Evolutionary conservation across 2,113 vertebrate species (phyloP), one percentile per base, ranked within the genome.

Genomic region (Piliocolobus tephrosceles): DNA sequence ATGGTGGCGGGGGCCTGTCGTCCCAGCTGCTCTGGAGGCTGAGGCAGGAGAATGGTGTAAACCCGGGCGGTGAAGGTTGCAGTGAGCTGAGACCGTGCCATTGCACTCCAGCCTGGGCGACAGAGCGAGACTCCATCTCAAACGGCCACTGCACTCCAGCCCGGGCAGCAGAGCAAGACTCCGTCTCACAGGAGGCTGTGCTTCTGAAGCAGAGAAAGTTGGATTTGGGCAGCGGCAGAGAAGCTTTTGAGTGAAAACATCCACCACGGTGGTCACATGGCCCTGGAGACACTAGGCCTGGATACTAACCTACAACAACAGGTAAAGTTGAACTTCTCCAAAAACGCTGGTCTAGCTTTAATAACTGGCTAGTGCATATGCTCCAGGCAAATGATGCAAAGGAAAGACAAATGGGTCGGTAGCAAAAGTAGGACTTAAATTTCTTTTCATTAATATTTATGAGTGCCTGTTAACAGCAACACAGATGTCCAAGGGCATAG

Each of bases 381-480:
- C 92, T 96, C 68, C 75, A 17, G 47, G 92, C 75, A 94, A 89
- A 61, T 45, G 58, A 52, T 43, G 66, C 64, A 58, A 91, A 92
- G 81, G 47, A 79, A 83, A 93, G 61, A 76, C 81, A 96, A 92
- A 83, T 96, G 90, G 94, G 90, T 96, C 95, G 88, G 68, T 18
- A 30, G 92, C 90, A 88, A 70, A 87, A 72, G 47, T 1, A 58
- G 50, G 81, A 70, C 92, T 87, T 90, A 66, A 73, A 66, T 95
- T 91, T 89, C 70, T 92, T 83, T 68, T 84, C 83, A 91, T 95
- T 95, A 80, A 80, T 80, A 93, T 88, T 43, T 88, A 88, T 95
- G 90, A 97, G 73, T 88, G 92, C 58, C 68, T 84, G 79, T 75
- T 78, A 87, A 93, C 76, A 87, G 75, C 64, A 84, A 50, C 43